Evolutionary conservation across 2,113 vertebrate species (phyloP), one percentile per base, ranked within the genome.

Genomic region (Colinus virginianus): DNA sequence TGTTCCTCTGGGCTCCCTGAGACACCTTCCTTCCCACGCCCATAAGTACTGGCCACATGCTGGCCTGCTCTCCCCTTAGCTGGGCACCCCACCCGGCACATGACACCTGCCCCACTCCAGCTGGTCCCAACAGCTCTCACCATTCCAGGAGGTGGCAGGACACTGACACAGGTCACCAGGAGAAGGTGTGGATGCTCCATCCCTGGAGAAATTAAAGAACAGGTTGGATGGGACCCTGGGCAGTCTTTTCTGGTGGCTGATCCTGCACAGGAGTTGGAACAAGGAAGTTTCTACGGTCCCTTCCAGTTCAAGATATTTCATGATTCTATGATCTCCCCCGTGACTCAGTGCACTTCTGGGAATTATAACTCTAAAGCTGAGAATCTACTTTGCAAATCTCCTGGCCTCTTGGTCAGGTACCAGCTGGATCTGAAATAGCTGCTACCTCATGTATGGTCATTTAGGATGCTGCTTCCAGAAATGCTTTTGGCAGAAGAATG

Each of bases 81-180:
- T 62, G n/a, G 36, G 8, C 22, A 42, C 66, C 59, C 30, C 32
- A 8, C 48, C 64, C 4, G 2, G 16, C 0, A 0, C 13, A 26
- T 6, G 34, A 20, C 13, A 40, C 21, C n/a, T 43, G 6, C 22
- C 43, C 25, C 17, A 11, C 30, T 53, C 25, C 10, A 19, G n/a
- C 11, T 42, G 25, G 19, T 88, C 46, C 32, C 42, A 58, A 68
- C 21, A 66, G 18, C 18, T 9, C 77, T 80, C 45, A 25, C 14
- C 17, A 23, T 46, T 19, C 30, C 55, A 20, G 11, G n/a, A 32
- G 30, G 55, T 10, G 6, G 18, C 21, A 18, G 28, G 55, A 32
- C 19, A 18, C 32, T n/a, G 32, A 32, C 32, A 58, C 32, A 58
- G 55, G 55, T 32, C 30, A 32, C 17, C 6, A 9, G n/a, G 55